These are phyloP conservation scores for Scaptomyza montana DNA, from an alignment of 1,140 invertebrate genomes.

Conservation along the genomic window DNA sequence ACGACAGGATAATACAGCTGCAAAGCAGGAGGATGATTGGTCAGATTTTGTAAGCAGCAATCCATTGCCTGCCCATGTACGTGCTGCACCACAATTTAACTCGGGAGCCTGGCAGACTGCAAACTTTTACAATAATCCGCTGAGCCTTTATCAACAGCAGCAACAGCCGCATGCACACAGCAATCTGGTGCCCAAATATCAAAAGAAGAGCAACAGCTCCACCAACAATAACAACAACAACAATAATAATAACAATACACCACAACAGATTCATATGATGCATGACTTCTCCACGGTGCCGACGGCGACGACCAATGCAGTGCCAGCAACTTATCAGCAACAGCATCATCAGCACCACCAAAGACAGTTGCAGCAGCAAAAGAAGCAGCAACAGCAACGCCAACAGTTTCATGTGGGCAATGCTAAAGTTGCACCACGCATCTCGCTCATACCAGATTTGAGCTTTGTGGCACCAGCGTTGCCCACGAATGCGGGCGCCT, in stretches of 20 bases:
- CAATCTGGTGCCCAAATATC: conserved; percentile 59
- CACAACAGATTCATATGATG: conserved; percentile 80
- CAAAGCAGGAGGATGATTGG: conserved; percentile 86
- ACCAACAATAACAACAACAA: conserved; percentile 60
- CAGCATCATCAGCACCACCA: conserved; percentile 47
- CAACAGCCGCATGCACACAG: conserved; percentile 60
- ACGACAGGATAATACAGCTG: conserved; percentile 13
- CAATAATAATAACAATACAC: conserved; percentile 60
- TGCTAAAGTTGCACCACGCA: conserved; percentile 82
- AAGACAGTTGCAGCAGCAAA: conserved; percentile 65
- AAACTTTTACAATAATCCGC: conserved; percentile 81
- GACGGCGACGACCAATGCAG: conserved; percentile 17
- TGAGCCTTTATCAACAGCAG: conserved; percentile 72
- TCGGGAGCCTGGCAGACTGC: conserved; percentile 81
- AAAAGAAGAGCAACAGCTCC: conserved; percentile 38
- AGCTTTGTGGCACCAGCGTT: conserved; percentile 84
- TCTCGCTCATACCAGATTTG: conserved; percentile 84
- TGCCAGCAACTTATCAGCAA: conserved; percentile 41
- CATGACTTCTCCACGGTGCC: conserved; percentile 79
- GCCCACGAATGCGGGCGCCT: conserved; percentile 72
- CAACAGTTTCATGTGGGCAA: conserved; percentile 74
- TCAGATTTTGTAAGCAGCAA: conserved; percentile 87
- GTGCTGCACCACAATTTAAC: conserved; percentile 68
- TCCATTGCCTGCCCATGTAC: conserved; percentile 40
- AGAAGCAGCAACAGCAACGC: conserved; percentile 46